Evolutionary conservation across 1,140 invertebrate species (phyloP).

Genomic region (Drosophila novamexicana): DNA sequence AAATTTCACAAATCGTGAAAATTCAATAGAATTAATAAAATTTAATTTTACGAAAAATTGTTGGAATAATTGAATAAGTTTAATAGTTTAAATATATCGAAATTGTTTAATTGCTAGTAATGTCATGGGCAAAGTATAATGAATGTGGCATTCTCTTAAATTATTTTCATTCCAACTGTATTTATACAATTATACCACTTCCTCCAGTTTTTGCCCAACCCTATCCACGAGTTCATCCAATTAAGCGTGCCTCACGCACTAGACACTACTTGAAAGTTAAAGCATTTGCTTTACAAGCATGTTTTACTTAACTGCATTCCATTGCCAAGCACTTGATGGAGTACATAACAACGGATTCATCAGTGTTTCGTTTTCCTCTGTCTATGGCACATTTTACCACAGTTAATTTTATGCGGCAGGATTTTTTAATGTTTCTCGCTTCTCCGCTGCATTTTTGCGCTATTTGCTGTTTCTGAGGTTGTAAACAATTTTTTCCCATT

Average conservation of each 20-base stretch:
- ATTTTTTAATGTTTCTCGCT: conserved; percentile 26
- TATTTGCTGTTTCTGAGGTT: conserved; percentile 28
- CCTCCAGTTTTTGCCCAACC: conserved; percentile 20
- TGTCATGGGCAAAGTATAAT: not conserved
- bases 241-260: conserved; percentile 45
- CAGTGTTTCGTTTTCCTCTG: conserved; percentile 20
- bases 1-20: too few species aligned
- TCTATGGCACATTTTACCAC: conserved; percentile 10
- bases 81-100: not conserved
- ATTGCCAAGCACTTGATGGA: conserved; percentile 31
- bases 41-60: too few species aligned
- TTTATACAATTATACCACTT: conserved; percentile 9
- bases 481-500: conserved; percentile 54
- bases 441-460: conserved; percentile 32
- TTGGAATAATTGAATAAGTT: not conserved
- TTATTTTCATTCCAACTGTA: not conserved
- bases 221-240: conserved; percentile 21
- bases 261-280: conserved; percentile 27
- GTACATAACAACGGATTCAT: conserved; percentile 32
- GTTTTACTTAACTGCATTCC: conserved; percentile 60
- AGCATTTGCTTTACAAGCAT: conserved; percentile 23
- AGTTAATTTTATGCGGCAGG: conserved; percentile 63
- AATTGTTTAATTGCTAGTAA: not conserved
- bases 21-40: too few species aligned
- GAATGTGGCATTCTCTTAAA: not conserved